Conservation (phyloP, 2,113 vertebrate genomes). For the Stictonetta naevosa region DNA sequence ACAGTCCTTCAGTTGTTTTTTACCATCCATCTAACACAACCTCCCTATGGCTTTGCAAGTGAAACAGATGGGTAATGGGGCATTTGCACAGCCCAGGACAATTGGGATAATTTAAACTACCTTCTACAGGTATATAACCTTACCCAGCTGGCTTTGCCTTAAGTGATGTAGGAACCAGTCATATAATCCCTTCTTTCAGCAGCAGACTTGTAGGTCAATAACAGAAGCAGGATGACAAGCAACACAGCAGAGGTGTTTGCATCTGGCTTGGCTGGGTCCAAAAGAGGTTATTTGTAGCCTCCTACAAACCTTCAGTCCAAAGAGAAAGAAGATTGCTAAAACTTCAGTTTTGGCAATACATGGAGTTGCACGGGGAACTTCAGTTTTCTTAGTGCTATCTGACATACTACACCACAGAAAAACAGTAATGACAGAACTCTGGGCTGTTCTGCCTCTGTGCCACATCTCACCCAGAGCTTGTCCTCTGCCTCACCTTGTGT, state of each 20-base stretch:
- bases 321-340: not conserved
- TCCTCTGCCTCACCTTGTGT: not conserved
- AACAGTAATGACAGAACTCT: not conserved
- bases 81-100: not conserved
- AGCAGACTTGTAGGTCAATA: not conserved
- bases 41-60: not conserved
- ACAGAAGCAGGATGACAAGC: not conserved
- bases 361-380: fast-evolving
- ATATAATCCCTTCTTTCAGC: not conserved
- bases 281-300: not conserved
- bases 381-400: not conserved
- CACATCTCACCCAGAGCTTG: not conserved
- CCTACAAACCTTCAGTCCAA: not conserved
- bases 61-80: not conserved
- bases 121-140: not conserved
- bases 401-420: not conserved
- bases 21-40: not conserved
- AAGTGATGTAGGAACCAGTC: not conserved
- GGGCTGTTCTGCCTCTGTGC: not conserved
- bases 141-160: not conserved
- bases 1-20: not conserved
- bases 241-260: not conserved
- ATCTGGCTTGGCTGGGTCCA: not conserved
- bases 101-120: not conserved
- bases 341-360: not conserved